Evolutionary conservation across 1,140 invertebrate genomes (phyloP).

Genomic region (Idris sp.): DNA sequence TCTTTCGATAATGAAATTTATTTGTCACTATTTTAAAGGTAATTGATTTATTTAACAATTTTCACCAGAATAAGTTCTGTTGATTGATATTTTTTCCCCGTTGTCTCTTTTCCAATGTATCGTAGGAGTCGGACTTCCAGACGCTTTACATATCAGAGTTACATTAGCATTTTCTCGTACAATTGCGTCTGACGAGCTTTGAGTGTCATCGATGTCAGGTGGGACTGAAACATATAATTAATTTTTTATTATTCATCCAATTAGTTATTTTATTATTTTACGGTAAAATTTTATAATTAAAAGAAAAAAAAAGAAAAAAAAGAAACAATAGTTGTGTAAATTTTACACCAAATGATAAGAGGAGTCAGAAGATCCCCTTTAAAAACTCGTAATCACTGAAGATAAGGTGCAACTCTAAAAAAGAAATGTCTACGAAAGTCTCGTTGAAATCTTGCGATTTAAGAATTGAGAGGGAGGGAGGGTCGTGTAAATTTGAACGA

Average conservation of each 20-base stretch:
- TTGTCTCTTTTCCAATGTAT: slow-evolving; percentile 96
- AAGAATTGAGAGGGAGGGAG: slow-evolving; percentile 10
- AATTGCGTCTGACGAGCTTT: slow-evolving; percentile 93
- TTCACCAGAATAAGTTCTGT: slow-evolving; percentile 88
- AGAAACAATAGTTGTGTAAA: slow-evolving; percentile 16
- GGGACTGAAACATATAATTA: slow-evolving; percentile 83
- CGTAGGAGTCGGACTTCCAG: slow-evolving; percentile 90
- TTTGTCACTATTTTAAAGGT: too few species aligned
- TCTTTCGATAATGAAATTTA: too few species aligned
- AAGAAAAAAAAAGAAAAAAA: not conserved
- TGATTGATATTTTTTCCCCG: slow-evolving; percentile 88
- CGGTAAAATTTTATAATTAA: too few species aligned
- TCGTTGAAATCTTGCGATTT: slow-evolving; percentile 47
- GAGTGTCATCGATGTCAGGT: slow-evolving; percentile 92
- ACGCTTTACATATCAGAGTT: slow-evolving; percentile 90
- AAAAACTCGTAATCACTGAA: slow-evolving; percentile 71
- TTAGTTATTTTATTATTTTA: too few species aligned
- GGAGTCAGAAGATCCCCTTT: slow-evolving; percentile 60
- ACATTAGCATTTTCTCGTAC: slow-evolving; percentile 94
- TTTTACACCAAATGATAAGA: too few species aligned
- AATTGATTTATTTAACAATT: slow-evolving; percentile 5
- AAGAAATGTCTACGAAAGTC: slow-evolving; percentile 63
- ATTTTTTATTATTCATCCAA: too few species aligned
- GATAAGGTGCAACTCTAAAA: slow-evolving; percentile 61
- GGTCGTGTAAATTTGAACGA: slow-evolving; percentile 50